Conservation (phyloP, 30 jellyfish, hydroid and myxozoan genomes). For the Chrysaora quinquecirrha region DNA sequence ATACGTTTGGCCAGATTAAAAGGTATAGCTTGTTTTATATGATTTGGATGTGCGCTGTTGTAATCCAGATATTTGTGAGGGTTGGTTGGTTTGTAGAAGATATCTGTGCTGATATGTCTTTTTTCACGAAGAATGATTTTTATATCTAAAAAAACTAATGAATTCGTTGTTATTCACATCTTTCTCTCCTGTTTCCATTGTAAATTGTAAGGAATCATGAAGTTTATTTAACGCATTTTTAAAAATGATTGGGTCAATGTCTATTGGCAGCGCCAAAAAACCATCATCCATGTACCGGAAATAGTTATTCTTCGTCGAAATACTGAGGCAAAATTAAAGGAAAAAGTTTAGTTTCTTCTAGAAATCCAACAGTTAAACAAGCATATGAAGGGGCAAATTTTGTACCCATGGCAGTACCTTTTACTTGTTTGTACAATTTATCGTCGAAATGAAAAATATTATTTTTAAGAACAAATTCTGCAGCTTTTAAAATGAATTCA, state of each 20-base stretch:
- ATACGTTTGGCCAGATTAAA: constrained; percentile 4
- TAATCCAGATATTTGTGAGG: constrained; percentile 8
- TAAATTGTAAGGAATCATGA: neutral
- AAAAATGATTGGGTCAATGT: neutral
- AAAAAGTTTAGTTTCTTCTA: constrained; percentile 17
- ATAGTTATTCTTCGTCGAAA: neutral
- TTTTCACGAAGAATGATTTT: neutral
- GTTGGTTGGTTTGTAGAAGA: constrained; percentile 12
- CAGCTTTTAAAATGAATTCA: constrained; percentile 7
- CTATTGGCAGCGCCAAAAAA: neutral
- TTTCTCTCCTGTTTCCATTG: neutral
- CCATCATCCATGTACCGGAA: constrained; percentile 3
- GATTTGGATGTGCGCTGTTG: constrained; percentile 12
- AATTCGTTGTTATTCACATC: neutral
- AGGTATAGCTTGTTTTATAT: neutral
- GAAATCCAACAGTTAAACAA: constrained; percentile 15
- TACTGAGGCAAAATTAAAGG: neutral
- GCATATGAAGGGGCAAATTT: constrained; percentile 35
- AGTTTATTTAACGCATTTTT: neutral
- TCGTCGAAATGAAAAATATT: constrained; percentile 14
- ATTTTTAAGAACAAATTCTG: constrained; percentile 5
- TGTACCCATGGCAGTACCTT: constrained; percentile 33
- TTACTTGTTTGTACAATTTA: constrained; percentile 1
- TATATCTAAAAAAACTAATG: neutral
- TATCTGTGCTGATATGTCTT: neutral